Percentiles rank a stretch among this genome's conserved stretches.
Evolutionary conservation across 2,113 vertebrate species (phyloP).

Genomic region (Crotalus tigris): DNA sequence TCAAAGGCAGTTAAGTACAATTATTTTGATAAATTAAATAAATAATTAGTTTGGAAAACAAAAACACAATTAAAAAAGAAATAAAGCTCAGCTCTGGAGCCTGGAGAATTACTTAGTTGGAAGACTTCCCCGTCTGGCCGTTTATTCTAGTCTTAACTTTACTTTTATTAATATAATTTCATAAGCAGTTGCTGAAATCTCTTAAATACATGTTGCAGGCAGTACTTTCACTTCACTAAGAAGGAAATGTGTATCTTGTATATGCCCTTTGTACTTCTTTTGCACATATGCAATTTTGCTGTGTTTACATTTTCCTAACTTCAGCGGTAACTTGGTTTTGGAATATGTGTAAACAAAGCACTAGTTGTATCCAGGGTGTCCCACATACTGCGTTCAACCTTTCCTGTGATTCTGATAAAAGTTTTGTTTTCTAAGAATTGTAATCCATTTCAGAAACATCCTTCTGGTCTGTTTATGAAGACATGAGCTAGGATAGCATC

Average conservation of each 20-base stretch:
- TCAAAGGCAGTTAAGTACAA: conserved; percentile 57
- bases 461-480: background rate
- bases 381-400: background rate
- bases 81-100: conserved; percentile 34
- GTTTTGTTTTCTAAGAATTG: background rate
- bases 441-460: background rate
- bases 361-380: background rate
- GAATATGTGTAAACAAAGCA: background rate
- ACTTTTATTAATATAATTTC: conserved; percentile 55
- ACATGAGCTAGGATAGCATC: background rate
- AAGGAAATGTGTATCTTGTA: background rate
- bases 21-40: conserved; percentile 58
- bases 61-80: conserved; percentile 37
- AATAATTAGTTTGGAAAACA: conserved; percentile 54
- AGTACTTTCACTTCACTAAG: background rate
- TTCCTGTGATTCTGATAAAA: background rate
- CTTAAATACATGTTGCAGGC: conserved; percentile 33
- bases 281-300: background rate
- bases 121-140: conserved; percentile 30
- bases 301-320: background rate
- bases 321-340: background rate
- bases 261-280: background rate
- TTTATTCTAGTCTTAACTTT: conserved; percentile 55
- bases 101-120: conserved; percentile 54
- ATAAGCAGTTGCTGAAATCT: conserved; percentile 45